Evolutionary conservation across 2,113 vertebrate genomes (phyloP), one percentile per base, ranked within the genome.

Genomic region (Pelusios castaneus): DNA sequence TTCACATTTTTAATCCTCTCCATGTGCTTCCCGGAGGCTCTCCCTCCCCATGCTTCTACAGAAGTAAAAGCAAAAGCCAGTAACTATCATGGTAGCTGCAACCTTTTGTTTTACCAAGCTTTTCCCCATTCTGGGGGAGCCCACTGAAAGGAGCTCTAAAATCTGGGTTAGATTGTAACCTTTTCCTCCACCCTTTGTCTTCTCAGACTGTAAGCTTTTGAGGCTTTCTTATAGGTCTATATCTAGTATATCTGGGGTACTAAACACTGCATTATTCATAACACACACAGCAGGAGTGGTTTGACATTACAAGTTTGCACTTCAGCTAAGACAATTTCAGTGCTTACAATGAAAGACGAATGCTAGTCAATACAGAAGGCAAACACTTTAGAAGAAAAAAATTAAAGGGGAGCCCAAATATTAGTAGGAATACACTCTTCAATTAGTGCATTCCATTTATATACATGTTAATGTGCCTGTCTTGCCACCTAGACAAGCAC

Each of bases 351-450:
- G 43, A 19, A 90, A 93, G 77, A 85, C 49, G 88, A 93, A 96
- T 94, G 80, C 67, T 91, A 95, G 91, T 67, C 80, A 87, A 84
- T 16, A 91, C 84, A 58, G 91, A 38, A 93, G 94, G 84, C 80
- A 87, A 94, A 94, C 85, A 77, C 79, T 49, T 2, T 41, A 0
- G 5, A 82, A 84, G 55, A 94, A 94, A 51, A 3, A 38, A 67
- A 89, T 84, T 94, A 94, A 73, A 76, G 19, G 41, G 19, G 14
- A 90, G 38, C 80, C 45, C 38, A 82, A 67, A 76, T 85, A 63
- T 10, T n/a, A 56, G 63, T 49, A 84, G 87, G 89, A 1, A 0
- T 29, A 45, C 24, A 95, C 45, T 51, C 87, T 94, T 21, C 49
- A 90, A 78, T 21, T 45, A 47, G 81, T 80, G 92, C n/a, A 31